Evolutionary conservation across 2,113 vertebrate genomes (phyloP).

Genomic region (Protobothrops flavoviridis): DNA sequence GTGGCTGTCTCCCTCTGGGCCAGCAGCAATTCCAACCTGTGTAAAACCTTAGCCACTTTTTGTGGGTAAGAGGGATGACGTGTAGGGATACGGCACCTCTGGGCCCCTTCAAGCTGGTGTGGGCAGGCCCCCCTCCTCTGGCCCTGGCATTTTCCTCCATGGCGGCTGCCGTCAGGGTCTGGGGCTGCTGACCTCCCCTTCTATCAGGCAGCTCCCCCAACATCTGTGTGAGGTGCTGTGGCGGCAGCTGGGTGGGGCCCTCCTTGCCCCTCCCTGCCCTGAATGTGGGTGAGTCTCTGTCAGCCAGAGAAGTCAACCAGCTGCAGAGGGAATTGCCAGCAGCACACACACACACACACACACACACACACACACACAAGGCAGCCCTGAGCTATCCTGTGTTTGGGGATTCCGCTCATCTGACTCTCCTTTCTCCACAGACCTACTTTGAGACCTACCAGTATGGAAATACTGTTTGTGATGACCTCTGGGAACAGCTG

Average conservation of each 20-base stretch:
- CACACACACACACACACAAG: background rate
- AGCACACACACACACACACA: too few species aligned
- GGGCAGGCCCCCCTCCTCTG: background rate
- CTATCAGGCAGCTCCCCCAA: background rate
- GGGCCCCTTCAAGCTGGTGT: background rate
- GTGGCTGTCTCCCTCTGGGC: background rate
- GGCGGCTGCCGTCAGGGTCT: background rate
- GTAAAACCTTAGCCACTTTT: background rate
- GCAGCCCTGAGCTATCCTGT: too few species aligned
- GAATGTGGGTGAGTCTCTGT: background rate
- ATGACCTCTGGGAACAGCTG: constrained; percentile 85
- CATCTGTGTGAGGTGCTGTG: background rate
- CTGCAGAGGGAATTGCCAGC: background rate
- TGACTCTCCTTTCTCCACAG: constrained; percentile 46
- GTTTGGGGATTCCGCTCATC: background rate
- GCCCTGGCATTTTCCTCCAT: background rate
- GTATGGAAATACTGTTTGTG: constrained; percentile 79
- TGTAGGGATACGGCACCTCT: background rate
- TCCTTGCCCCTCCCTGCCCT: background rate
- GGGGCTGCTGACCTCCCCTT: background rate
- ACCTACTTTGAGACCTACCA: constrained; percentile 79
- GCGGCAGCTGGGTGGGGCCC: background rate
- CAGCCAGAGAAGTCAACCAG: background rate
- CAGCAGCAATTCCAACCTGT: background rate
- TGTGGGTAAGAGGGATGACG: background rate